These are phyloP conservation scores for Notocelia uddmanniana DNA, from an alignment of 2,888 invertebrate species.

Conservation along the genomic window DNA sequence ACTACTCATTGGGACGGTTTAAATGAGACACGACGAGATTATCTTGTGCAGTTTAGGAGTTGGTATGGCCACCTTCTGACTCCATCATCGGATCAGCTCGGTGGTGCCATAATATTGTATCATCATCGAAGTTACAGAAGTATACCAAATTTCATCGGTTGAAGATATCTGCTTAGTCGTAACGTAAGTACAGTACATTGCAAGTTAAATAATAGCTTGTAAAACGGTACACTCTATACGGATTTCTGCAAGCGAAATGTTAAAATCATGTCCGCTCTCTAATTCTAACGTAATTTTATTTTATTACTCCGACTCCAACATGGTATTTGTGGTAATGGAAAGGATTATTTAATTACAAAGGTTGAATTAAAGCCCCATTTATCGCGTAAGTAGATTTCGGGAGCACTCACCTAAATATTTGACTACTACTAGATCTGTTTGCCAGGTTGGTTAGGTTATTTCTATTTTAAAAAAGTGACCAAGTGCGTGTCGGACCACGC, in stretches of 20 bases:
- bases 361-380: slow-evolving; percentile 43
- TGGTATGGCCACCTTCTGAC: no score
- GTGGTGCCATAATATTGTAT: no score
- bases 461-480: not conserved
- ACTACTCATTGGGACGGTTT: no score
- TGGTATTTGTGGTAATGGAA: slow-evolving; percentile 42
- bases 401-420: slow-evolving; percentile 30
- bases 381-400: slow-evolving; percentile 40
- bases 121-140: no score
- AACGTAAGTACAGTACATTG: no score
- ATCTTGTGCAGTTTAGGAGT: no score
- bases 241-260: slow-evolving; percentile 7
- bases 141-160: no score
- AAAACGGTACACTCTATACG: not conserved
- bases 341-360: slow-evolving; percentile 44
- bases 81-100: no score
- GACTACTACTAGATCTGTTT: slow-evolving; percentile 21
- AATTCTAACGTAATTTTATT: slow-evolving; percentile 39
- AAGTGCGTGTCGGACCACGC: no score
- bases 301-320: slow-evolving; percentile 26
- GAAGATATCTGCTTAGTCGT: no score
- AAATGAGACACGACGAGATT: no score
- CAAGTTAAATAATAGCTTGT: not conserved
- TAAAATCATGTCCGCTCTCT: slow-evolving; percentile 22
- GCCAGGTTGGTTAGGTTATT: not conserved